phyloP scores from a whole-genome alignment of 2,113 vertebrate species.

The Thermophis baileyi region DNA sequence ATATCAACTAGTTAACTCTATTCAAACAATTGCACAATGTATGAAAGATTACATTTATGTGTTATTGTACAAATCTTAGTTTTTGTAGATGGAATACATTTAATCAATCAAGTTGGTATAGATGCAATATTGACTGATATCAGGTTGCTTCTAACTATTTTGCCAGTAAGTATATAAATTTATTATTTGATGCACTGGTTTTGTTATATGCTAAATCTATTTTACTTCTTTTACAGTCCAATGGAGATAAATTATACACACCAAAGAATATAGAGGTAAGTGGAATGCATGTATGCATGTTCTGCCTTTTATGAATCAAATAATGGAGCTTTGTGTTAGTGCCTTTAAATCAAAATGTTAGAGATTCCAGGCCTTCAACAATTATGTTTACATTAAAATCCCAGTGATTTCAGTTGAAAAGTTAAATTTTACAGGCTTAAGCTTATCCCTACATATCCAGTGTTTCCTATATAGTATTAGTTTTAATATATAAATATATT shows the following conservation, averaged over 20 bases:
- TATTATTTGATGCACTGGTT: neutral
- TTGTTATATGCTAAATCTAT: neutral
- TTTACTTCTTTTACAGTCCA: conserved; percentile 47
- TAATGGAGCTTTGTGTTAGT: neutral
- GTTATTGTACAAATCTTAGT: conserved; percentile 55
- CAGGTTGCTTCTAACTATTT: neutral
- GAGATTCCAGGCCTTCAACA: neutral
- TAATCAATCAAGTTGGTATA: neutral
- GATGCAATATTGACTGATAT: conserved; percentile 28
- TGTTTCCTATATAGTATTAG: neutral
- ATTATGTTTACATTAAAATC: neutral
- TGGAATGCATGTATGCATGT: neutral
- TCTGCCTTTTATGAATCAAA: neutral
- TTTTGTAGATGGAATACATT: conserved; percentile 31
- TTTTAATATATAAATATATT: neutral
- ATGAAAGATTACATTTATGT: conserved; percentile 54
- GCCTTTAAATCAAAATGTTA: neutral
- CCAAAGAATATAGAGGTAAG: conserved; percentile 42
- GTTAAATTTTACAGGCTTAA: neutral
- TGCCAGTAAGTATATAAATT: conserved; percentile 59
- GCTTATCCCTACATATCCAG: neutral
- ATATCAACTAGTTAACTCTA: conserved; percentile 48
- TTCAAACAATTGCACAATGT: conserved; percentile 59
- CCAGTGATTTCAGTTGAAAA: neutral
- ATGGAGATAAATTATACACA: conserved; percentile 46